A percentile compares a stretch with the other conserved stretches of the same genome.
Evolutionary conservation across 2,797 vertebrate genomes (phyloP).

Genomic region (Paramormyrops hopkinsi): DNA sequence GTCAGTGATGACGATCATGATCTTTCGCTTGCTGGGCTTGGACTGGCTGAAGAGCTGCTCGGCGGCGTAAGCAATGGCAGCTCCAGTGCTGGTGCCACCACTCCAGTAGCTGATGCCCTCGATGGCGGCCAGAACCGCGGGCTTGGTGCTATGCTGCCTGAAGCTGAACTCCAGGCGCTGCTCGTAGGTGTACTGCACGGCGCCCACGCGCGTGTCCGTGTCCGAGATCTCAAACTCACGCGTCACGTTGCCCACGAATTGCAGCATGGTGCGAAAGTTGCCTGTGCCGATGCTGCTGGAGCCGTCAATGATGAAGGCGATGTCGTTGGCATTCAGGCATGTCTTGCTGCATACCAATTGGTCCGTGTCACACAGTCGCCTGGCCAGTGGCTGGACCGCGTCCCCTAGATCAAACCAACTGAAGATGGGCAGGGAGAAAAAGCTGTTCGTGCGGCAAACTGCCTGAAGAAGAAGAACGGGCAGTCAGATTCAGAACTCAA

Average conservation of each 20-base stretch:
- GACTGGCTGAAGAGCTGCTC: slow-evolving; percentile 93
- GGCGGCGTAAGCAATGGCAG: slow-evolving; percentile 82
- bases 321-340: slow-evolving; percentile 89
- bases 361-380: slow-evolving; percentile 67
- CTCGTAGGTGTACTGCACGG: slow-evolving; percentile 94
- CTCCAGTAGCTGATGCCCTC: slow-evolving; percentile 93
- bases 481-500: neutral
- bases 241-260: slow-evolving; percentile 92
- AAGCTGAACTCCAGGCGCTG: slow-evolving; percentile 92
- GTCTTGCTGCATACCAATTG: slow-evolving; percentile 91
- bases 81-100: slow-evolving; percentile 91
- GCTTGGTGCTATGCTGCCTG: slow-evolving; percentile 75
- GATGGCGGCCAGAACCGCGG: slow-evolving; percentile 80
- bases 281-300: slow-evolving; percentile 90
- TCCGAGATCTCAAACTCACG: slow-evolving; percentile 95
- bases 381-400: slow-evolving; percentile 58
- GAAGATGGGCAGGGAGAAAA: slow-evolving; percentile 60
- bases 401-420: slow-evolving; percentile 67
- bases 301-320: slow-evolving; percentile 89
- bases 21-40: slow-evolving; percentile 92
- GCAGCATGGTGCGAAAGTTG: slow-evolving; percentile 90
- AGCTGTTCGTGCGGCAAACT: slow-evolving; percentile 68
- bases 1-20: slow-evolving; percentile 95
- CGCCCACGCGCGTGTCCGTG: slow-evolving; percentile 84
- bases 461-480: slow-evolving; percentile 43